A percentile compares a stretch with the other conserved stretches of the same genome.
These are phyloP conservation scores for Lepidochitona cinerea DNA, from an alignment of 2,888 invertebrate genomes.

Conservation along the genomic window DNA sequence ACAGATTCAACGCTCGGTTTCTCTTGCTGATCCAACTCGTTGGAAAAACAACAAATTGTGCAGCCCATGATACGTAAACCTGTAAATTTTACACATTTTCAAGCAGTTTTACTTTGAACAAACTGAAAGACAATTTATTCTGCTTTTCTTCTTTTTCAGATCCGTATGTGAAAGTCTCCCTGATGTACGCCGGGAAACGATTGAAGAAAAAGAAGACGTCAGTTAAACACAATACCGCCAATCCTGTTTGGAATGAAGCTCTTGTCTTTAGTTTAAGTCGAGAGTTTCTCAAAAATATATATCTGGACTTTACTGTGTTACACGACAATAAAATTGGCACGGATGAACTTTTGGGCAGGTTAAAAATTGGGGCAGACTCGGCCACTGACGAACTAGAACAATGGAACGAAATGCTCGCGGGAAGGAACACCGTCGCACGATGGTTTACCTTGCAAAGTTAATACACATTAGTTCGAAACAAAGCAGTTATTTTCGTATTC, in stretches of 20 bases:
- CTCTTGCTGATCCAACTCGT: too few species aligned
- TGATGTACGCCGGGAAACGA: conserved; percentile 86
- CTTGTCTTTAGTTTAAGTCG: conserved; percentile 81
- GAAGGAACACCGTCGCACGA: conserved; percentile 52
- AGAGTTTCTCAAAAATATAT: conserved; percentile 75
- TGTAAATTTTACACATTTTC: too few species aligned
- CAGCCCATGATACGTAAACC: too few species aligned
- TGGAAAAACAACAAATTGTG: too few species aligned
- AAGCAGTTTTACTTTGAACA: too few species aligned
- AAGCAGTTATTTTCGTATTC: too few species aligned
- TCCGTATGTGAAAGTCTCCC: conserved; percentile 90
- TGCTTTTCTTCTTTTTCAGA: conserved; percentile 74
- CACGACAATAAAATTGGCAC: conserved; percentile 77
- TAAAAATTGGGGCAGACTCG: conserved; percentile 73
- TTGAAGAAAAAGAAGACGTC: conserved; percentile 90
- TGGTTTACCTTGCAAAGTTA: conserved; percentile 36
- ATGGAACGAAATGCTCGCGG: conserved; percentile 62
- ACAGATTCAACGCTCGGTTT: too few species aligned
- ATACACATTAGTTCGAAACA: too few species aligned
- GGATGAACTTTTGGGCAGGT: conserved; percentile 75
- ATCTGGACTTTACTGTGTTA: conserved; percentile 76
- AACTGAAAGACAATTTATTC: too few species aligned
- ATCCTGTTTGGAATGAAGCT: conserved; percentile 94
- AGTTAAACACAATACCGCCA: conserved; percentile 81
- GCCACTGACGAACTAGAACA: conserved; percentile 57